phyloP scores from a whole-genome alignment of 2,113 vertebrate species.

The Myanophis thanlyinensis region DNA sequence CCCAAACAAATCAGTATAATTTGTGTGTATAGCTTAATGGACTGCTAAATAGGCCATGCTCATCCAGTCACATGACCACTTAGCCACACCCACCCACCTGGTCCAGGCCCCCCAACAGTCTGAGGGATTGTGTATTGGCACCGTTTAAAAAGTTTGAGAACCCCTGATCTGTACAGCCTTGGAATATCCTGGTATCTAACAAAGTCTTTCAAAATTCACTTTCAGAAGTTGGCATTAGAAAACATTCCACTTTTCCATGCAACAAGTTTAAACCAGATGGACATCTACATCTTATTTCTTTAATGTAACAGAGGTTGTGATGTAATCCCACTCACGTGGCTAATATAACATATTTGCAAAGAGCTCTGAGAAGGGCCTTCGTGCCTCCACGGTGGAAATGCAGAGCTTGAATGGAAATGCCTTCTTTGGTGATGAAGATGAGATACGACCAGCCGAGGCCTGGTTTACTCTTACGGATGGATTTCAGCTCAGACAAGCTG shows the following conservation, averaged over 20 bases:
- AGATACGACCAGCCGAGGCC: slow-evolving; percentile 88
- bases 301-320: neutral
- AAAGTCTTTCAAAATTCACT: neutral
- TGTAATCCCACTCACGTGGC: slow-evolving; percentile 63
- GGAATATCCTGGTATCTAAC: neutral
- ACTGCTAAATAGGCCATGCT: too few relatives aligned
- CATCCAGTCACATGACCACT: too few relatives aligned
- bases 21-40: too few relatives aligned
- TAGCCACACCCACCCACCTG: too few relatives aligned
- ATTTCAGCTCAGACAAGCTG: slow-evolving; percentile 87
- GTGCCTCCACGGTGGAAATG: slow-evolving; percentile 90
- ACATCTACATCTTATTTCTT: neutral
- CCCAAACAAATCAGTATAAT: neutral
- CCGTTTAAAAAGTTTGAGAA: too few relatives aligned
- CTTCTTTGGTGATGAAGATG: slow-evolving; percentile 84
- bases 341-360: slow-evolving; percentile 83
- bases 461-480: slow-evolving; percentile 83
- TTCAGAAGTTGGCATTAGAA: neutral
- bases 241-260: neutral
- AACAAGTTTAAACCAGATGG: neutral
- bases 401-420: slow-evolving; percentile 83
- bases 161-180: too few relatives aligned
- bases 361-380: slow-evolving; percentile 79
- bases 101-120: too few relatives aligned
- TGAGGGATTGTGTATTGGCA: too few relatives aligned